A percentile compares a stretch with the other conserved stretches of the same genome.
These are phyloP conservation scores for Apotomis capreana DNA, from an alignment of 2,888 invertebrate species.

Conservation along the genomic window DNA sequence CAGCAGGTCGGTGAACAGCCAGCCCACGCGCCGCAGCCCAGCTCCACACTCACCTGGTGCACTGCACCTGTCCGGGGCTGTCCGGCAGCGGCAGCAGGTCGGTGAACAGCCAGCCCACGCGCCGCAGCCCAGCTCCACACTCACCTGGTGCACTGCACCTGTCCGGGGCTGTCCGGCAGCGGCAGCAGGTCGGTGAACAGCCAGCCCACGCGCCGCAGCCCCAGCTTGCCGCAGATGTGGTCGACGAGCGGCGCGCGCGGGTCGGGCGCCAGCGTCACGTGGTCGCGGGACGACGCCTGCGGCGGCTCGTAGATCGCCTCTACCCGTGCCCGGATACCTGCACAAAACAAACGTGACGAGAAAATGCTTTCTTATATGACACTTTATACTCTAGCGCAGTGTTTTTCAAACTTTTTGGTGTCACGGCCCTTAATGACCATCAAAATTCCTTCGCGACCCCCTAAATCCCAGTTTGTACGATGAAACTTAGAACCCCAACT, in stretches of 20 bases:
- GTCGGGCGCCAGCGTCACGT: conserved; percentile 85
- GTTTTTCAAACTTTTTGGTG: too few species aligned
- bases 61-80: too few species aligned
- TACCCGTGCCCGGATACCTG: conserved; percentile 92
- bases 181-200: conserved; percentile 98
- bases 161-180: conserved; percentile 92
- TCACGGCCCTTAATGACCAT: too few species aligned
- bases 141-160: conserved; percentile 86
- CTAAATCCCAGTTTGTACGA: too few species aligned
- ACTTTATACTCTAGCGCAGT: too few species aligned
- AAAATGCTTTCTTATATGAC: too few species aligned
- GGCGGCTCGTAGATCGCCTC: conserved; percentile 99
- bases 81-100: neutral
- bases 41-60: conserved; percentile 55
- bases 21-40: conserved; percentile 68
- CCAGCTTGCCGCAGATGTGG: conserved; percentile 89
- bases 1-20: conserved; percentile 91
- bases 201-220: conserved; percentile 95
- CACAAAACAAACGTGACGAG: neutral
- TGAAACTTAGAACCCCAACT: too few species aligned
- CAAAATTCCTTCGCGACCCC: too few species aligned
- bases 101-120: conserved; percentile 5
- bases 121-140: conserved; percentile 53
- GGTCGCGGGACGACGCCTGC: conserved; percentile 91
- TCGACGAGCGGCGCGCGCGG: conserved; percentile 88